Base-by-base conservation (phyloP, 1,140 invertebrate species). In the Drosophila biarmipes region DNA sequence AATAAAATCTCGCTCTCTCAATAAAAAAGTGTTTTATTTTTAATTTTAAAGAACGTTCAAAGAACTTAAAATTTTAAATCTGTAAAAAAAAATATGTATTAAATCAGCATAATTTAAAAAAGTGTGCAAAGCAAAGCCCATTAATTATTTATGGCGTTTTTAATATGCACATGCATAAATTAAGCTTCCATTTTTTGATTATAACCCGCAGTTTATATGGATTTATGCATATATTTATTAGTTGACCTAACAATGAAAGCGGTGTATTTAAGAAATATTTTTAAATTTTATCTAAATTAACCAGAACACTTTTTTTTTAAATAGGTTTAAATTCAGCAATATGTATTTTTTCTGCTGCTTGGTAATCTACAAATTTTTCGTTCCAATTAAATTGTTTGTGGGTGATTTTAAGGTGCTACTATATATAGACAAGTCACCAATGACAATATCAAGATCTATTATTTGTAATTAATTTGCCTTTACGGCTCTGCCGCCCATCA, bases 401-500 rank as follows among this genome's bases (percentile, higher is more conserved):
- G 7, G 31, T 34, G 31, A 34, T 34, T 34, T 34, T 34, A 34
- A 34, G 7, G 31, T 10, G 31, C 2, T 6, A 8, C 4, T 8
- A 35, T 12, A 12, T 31, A 17, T 10, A 31, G 46, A 31, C 27
- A 27, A 15, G 12, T 35, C 14, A 10, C 43, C 24, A 38, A 51
- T 31, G 49, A 52, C 27, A 10, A 29, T 37, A 74, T 74, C 38
- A 57, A 40, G 73, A 54, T 76, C 46, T 68, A 59, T 59, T 67
- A 75, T 76, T 76, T 67, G 62, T 53, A 58, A 76, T 76, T 67
- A 54, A 76, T 67, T 76, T 76, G 40, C 27, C 61, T 43, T 12
- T 27, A n/a, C 31, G 37, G 29, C 49, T 31, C 15, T 27, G 21
- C 17, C 67, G 14, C 21, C 40, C 55, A 58, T 54, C 62, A 64